Conservation (phyloP, 2,113 vertebrate species). For the Cariama cristata region DNA sequence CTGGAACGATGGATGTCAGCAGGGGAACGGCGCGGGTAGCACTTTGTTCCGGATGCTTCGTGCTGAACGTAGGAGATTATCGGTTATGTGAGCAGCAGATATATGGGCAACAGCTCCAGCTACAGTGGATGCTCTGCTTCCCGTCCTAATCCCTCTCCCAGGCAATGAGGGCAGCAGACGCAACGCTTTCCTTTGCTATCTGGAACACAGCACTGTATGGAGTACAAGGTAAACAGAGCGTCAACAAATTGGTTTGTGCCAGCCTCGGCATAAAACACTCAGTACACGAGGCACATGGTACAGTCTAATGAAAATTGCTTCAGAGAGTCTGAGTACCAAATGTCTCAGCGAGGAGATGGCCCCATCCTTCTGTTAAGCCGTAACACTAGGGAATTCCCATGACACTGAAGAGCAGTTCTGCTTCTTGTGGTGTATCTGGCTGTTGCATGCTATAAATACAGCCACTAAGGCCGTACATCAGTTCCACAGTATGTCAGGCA, state of each 20-base stretch:
- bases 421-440: background rate
- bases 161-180: background rate
- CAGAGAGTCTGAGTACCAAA: background rate
- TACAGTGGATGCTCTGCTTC: background rate
- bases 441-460: background rate
- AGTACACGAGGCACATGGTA: background rate
- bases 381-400: background rate
- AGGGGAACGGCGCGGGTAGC: background rate
- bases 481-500: background rate
- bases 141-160: background rate
- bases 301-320: background rate
- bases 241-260: background rate
- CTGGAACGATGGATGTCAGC: background rate
- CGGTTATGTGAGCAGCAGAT: conserved; percentile 39
- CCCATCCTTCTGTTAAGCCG: background rate
- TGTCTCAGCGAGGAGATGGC: background rate
- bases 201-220: background rate
- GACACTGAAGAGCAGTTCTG: background rate
- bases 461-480: background rate
- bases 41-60: conserved; percentile 19
- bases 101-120: background rate
- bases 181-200: background rate
- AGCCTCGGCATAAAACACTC: background rate
- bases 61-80: conserved; percentile 1
- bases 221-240: background rate